Evolutionary conservation across 2,888 invertebrate genomes (phyloP), one percentile per base, ranked within the genome.

Genomic region (Junonia oenone): DNA sequence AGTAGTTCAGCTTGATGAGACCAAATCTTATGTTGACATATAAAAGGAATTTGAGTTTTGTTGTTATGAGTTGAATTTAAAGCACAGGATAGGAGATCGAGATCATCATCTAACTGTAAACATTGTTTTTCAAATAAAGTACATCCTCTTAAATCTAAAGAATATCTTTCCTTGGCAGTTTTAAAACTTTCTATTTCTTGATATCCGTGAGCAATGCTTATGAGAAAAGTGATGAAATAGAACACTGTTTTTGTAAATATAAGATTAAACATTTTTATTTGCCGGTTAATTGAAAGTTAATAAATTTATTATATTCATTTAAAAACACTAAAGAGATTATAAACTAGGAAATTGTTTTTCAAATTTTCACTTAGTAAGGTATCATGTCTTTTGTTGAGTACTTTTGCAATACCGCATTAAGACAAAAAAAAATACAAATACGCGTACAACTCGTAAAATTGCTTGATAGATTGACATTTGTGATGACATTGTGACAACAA

Each of bases 1-100:
- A 83, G 67, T 17, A 90, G 70, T 55, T 82, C 72, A 38, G 78
- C 75, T 64, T 85, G 83, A 56, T 83, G 77, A 15, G 72, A 74
- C 90, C 90, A 90, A 56, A 89, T 66, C 67, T 77, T 86, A 60
- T 89, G 89, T 68, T 90, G 90, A 65, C 90, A 90, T 43, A 67
- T 62, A 46, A 76, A 63, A 22, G 75, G 63, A 22, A 79, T 64
- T 65, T 80, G 83, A n/a, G 87, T 83, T 65, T 84, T 90, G 63
- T 85, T 76, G 50, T 66, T 83, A 56, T 79, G 84, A 6, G 82
- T 77, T 31, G 81, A 76, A 61, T 77, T 80, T 27, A 90, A 56
- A n/a, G 83, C 74, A 66, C 90, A 90, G 0, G 84, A 82, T 26
- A 89, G 61, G 46, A 83, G 66, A 13, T 78, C 79, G 35, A 90